These are phyloP conservation scores for Galendromus occidentalis DNA, from an alignment of 1,140 invertebrate genomes.

Conservation along the genomic window DNA sequence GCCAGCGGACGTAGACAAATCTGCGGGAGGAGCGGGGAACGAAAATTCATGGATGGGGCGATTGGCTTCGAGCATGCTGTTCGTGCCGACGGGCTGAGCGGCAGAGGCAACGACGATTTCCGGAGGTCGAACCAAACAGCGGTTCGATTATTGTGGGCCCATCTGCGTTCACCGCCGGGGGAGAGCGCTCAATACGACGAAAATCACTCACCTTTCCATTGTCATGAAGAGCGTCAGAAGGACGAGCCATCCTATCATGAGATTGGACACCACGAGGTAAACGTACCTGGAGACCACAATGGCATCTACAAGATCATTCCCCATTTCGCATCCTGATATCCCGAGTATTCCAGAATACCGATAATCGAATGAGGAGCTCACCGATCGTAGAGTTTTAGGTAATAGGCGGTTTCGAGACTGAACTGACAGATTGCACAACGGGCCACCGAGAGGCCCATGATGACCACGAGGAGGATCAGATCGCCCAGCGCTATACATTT, in stretches of 20 bases:
- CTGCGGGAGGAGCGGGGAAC: neutral
- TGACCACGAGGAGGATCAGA: conserved; percentile 2
- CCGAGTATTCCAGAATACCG: no score
- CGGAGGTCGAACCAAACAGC: no score
- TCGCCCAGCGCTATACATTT: conserved; percentile 8
- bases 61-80: no score
- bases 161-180: no score
- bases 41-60: neutral
- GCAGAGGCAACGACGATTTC: no score
- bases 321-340: no score
- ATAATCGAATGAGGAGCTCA: neutral
- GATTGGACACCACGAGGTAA: neutral
- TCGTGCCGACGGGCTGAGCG: no score
- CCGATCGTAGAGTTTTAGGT: conserved; percentile 2
- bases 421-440: conserved; percentile 1
- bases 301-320: no score
- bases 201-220: neutral
- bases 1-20: conserved; percentile 1
- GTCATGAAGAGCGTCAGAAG: conserved; percentile 1
- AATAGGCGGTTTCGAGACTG: neutral
- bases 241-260: conserved; percentile 7
- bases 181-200: no score
- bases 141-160: no score
- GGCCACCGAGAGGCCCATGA: neutral
- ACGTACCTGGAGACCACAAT: neutral